Base-by-base conservation (phyloP, 2,797 vertebrate genomes). In the Chaetophractus vellerosus region DNA sequence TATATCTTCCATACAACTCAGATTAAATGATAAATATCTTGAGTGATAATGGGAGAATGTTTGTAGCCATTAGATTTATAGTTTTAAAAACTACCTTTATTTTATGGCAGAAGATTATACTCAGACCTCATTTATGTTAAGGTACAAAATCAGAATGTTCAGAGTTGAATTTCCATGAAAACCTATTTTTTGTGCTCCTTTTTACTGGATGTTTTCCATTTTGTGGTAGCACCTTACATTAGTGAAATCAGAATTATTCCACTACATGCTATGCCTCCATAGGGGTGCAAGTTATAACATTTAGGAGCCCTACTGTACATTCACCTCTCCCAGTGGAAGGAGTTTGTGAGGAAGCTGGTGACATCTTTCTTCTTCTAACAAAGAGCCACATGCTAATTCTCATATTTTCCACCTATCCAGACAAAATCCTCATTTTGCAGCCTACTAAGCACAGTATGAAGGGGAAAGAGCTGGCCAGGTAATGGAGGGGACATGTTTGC, bases 81-180 rank as follows among this genome's bases (percentile, higher is more conserved):
- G 45, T 57, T 91, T 76, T 57, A 91, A 80, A 84, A 80, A 68
- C 81, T 79, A 33, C 71, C n/a, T n/a, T n/a, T n/a, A 10, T 19
- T 61, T 88, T 75, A 55, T 83, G 68, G 18, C 41, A 55, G 15
- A 63, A 78, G 45, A n/a, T n/a, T 69, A 15, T 55, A 33, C 75
- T 72, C 57, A 87, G 91, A 75, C 90, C 36, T 94, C 68, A 82
- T 68, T 88, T 95, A 64, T 93, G 48, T 36, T 66, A 92, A 92
- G 48, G 68, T 72, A 61, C 21, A 61, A 87, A 92, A 41, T 55
- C 52, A 93, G 71, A 81, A 74, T n/a, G 12, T 45, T 87, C 59
- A 63, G 33, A 94, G 68, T 89, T 64, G 57, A 83, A 89, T 71
- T 91, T 84, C 80, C 61, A 76, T 94, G 75, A 66, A 82, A 72